Evolutionary conservation across 2,797 vertebrate species (phyloP), one percentile per base, ranked within the genome.

Genomic region (Poeciliopsis paucimaculata): DNA sequence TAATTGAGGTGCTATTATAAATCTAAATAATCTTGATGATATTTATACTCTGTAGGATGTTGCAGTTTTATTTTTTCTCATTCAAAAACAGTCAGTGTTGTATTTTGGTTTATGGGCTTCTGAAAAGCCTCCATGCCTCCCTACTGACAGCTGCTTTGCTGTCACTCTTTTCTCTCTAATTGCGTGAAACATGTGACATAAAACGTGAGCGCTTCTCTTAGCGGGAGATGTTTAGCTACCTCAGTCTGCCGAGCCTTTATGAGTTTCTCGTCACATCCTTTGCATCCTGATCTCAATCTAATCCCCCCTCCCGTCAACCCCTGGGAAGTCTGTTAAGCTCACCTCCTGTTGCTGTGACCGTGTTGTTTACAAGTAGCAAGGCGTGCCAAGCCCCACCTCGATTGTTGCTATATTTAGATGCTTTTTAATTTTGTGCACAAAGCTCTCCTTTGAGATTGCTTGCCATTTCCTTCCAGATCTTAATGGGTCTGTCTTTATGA

Each of bases 401-500:
- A 77, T 81, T 46, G 83, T 81, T 85, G 90, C 95, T 96, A 96
- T 95, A 95, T 95, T 93, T 95, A 95, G 94, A 55, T 84, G 81
- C 82, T 87, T 90, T 94, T 95, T 95, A 95, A 95, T 95, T 94
- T 93, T 92, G 84, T 88, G 89, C 92, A 91, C 90, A 92, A 91
- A 94, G 92, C 93, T 89, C 89, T 94, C 92, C 89, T 92, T 86
- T 86, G 94, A 93, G 95, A 92, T 92, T 92, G 85, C 86, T 89
- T 72, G 90, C 88, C 89, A 82, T 91, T 94, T 93, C 86, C 91
- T 79, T 80, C 79, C 84, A 89, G 91, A 92, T 93, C 90, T 88
- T 94, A 95, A 95, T 95, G 92, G 88, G 92, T 85, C 81, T 83
- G 93, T 94, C 92, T 93, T 93, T 89, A 90, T 94, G 94, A 95